A percentile compares a stretch with the other conserved stretches of the same genome.
phyloP scores from a whole-genome alignment of 2,888 invertebrate species.

The Meloe dianella region DNA sequence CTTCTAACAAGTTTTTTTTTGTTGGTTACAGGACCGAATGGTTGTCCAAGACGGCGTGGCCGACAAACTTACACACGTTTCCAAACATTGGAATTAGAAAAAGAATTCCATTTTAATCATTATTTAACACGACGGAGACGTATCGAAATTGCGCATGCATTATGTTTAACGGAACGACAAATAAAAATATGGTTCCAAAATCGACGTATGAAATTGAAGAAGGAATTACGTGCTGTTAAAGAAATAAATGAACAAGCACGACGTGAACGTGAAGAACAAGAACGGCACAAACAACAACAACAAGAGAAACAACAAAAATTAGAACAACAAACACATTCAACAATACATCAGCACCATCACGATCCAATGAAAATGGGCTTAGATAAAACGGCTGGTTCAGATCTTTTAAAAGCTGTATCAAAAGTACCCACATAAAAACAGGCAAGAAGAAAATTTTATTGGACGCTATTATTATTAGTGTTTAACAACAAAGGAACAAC shows the following conservation, averaged over 20 bases:
- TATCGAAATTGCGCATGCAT: constrained; percentile 96
- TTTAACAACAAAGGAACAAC: not conserved
- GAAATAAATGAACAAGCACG: constrained; percentile 95
- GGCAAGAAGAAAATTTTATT: not conserved
- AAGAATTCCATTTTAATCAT: constrained; percentile 98
- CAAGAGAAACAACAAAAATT: constrained; percentile 84
- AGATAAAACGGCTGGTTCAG: constrained; percentile 72
- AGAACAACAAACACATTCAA: constrained; percentile 70
- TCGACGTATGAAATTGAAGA: constrained; percentile 95
- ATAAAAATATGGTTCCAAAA: constrained; percentile 98
- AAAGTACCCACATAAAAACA: constrained; percentile 78
- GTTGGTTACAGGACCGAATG: constrained; percentile 86
- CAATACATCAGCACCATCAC: constrained; percentile 71
- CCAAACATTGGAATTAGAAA: constrained; percentile 97
- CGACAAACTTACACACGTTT: constrained; percentile 98
- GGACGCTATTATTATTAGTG: constrained; percentile 16
- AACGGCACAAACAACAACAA: constrained; percentile 89
- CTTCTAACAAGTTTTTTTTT: constrained; percentile 37
- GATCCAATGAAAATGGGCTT: constrained; percentile 76
- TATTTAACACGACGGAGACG: constrained; percentile 94
- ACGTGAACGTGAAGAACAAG: constrained; percentile 88
- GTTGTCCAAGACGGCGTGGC: constrained; percentile 91
- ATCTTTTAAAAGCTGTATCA: constrained; percentile 77
- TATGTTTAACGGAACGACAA: constrained; percentile 94
- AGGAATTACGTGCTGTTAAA: constrained; percentile 91